These are phyloP conservation scores for Stenotaenia linearis DNA, from an alignment of 2,888 invertebrate species.

Conservation along the genomic window DNA sequence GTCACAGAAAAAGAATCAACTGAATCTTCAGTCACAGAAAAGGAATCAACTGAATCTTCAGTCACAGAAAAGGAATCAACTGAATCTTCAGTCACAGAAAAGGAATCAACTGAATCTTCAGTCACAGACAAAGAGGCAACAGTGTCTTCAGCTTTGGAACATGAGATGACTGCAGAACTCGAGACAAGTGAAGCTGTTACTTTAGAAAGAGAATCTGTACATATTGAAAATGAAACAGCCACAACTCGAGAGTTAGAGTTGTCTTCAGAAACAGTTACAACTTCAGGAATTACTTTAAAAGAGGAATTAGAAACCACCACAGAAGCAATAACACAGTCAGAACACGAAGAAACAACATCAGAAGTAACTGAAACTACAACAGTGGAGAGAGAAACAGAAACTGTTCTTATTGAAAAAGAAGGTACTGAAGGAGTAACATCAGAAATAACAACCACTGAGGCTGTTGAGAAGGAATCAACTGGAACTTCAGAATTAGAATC, in stretches of 20 bases:
- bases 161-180: not conserved
- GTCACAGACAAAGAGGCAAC: not conserved
- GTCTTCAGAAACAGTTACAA: not conserved
- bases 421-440: constrained; percentile 32
- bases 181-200: not conserved
- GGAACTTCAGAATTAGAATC: not conserved
- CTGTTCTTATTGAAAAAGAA: constrained; percentile 27
- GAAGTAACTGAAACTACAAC: not conserved
- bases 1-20: not conserved
- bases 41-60: not conserved
- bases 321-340: too few species aligned
- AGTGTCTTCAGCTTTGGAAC: not conserved
- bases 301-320: not conserved
- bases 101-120: not conserved
- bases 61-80: not conserved
- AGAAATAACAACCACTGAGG: constrained; percentile 28
- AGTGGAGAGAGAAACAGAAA: not conserved
- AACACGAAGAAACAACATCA: not conserved
- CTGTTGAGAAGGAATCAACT: constrained; percentile 29
- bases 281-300: not conserved
- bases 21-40: not conserved
- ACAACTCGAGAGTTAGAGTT: not conserved
- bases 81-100: not conserved
- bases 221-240: not conserved
- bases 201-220: not conserved